Evolutionary conservation across 2,888 invertebrate genomes (phyloP).

Genomic region (Dexiosoma caninum): DNA sequence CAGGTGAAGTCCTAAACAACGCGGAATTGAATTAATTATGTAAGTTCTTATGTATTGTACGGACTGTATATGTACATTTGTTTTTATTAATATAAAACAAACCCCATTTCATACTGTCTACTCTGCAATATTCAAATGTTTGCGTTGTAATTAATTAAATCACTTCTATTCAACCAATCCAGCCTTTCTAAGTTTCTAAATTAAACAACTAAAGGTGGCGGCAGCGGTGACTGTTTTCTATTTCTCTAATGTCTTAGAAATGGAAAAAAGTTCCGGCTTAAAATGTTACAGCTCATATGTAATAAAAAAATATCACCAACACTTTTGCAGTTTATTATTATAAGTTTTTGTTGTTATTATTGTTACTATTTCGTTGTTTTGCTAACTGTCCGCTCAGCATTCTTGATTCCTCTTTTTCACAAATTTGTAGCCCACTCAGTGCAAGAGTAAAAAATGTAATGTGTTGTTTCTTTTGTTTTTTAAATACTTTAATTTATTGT

Average conservation of each 20-base stretch:
- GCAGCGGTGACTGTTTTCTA: neutral
- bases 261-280: constrained; percentile 55
- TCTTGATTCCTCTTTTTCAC: constrained; percentile 47
- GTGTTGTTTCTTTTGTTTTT: constrained; percentile 15
- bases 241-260: constrained; percentile 10
- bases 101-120: constrained; percentile 3
- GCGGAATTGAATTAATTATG: constrained; percentile 19
- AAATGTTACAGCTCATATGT: constrained; percentile 5
- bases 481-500: constrained; percentile 45
- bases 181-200: constrained; percentile 50
- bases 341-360: neutral
- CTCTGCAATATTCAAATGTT: constrained; percentile 11
- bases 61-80: neutral
- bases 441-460: constrained; percentile 32
- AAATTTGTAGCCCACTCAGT: constrained; percentile 37
- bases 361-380: constrained; percentile 31
- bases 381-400: constrained; percentile 56
- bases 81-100: neutral
- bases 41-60: too few species aligned
- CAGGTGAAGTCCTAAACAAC: constrained; percentile 11
- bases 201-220: constrained; percentile 53
- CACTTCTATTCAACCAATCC: constrained; percentile 17
- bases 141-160: neutral
- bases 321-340: constrained; percentile 30
- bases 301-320: constrained; percentile 21